Evolutionary conservation across 1,140 invertebrate species (phyloP), one percentile per base, ranked within the genome.

Genomic region (Drosophila obscura): DNA sequence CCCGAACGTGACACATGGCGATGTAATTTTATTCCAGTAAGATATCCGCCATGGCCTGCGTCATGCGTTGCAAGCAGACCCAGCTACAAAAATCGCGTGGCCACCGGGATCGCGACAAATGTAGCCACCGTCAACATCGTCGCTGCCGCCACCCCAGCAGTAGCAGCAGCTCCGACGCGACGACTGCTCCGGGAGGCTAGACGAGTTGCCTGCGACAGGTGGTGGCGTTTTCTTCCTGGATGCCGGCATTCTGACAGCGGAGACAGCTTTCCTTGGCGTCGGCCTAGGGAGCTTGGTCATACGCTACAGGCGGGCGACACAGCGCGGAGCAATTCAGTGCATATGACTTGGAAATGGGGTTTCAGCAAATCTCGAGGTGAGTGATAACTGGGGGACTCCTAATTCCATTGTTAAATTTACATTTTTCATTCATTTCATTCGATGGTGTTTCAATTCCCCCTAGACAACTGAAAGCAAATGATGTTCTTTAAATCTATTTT

Each of bases 61-160:
- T 91, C 51, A 90, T 82, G 75, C 90, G 91, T 64, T 92, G 91
- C 84, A 84, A 79, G 67, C 85, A 87, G 58, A 79, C 72, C 19
- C 83, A 91, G 53, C 57, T 90, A 64, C 90, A 91, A 67, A 91
- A 91, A 65, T 90, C 90, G 49, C 89, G 90, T 78, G 91, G 83
- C 91, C 93, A 93, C 92, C 92, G 93, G 80, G 92, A 93, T 93
- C 90, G 69, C 73, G 92, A 92, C 73, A 90, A 91, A 80, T 49
- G 58, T 16, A 58, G 65, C 9, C 48, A 60, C 13, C 65, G 58
- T 35, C 73, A 68, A 41, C 61, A 52, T 2, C 51, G 51, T 4
- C 59, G 58, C 13, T 73, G 68, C 49, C 79, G 78, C 13, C 85
- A 76, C 51, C 72, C 43, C 75, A 81, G 45, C 62, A 64, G 28